These are phyloP conservation scores for Hyperoplus immaculatus DNA, from an alignment of 2,797 vertebrate species.

Conservation along the genomic window DNA sequence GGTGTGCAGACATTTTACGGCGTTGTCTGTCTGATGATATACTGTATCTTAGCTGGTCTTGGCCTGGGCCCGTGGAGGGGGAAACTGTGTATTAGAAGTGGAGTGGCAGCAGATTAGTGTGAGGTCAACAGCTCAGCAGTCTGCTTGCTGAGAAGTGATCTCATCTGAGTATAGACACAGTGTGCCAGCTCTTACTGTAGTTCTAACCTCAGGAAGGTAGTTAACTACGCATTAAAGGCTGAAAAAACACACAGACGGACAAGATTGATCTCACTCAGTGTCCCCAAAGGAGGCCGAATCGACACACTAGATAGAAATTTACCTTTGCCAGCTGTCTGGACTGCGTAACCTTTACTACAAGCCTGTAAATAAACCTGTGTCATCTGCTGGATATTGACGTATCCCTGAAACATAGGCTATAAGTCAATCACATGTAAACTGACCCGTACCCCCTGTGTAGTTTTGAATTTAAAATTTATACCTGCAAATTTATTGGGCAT, in stretches of 20 bases:
- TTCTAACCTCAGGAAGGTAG: slow-evolving; percentile 83
- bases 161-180: slow-evolving; percentile 81
- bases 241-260: slow-evolving; percentile 75
- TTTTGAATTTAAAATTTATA: slow-evolving; percentile 54
- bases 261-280: slow-evolving; percentile 66
- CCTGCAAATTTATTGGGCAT: slow-evolving; percentile 58
- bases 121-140: slow-evolving; percentile 85
- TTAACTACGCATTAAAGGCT: slow-evolving; percentile 80
- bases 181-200: slow-evolving; percentile 76
- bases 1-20: slow-evolving; percentile 56
- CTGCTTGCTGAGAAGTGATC: slow-evolving; percentile 82
- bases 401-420: slow-evolving; percentile 18
- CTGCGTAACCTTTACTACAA: slow-evolving; percentile 46
- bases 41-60: slow-evolving; percentile 58
- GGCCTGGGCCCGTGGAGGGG: slow-evolving; percentile 57
- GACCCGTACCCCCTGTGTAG: slow-evolving; percentile 1
- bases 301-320: slow-evolving; percentile 54
- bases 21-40: slow-evolving; percentile 59
- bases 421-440: slow-evolving; percentile 41
- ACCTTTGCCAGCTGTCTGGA: slow-evolving; percentile 60
- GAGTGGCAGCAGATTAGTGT: slow-evolving; percentile 82
- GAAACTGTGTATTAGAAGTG: slow-evolving; percentile 73
- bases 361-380: slow-evolving; percentile 59
- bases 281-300: slow-evolving; percentile 56
- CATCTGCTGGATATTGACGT: slow-evolving; percentile 39